Base-by-base conservation (phyloP, 1,140 invertebrate species). In the Himalopsyche phryganea region DNA sequence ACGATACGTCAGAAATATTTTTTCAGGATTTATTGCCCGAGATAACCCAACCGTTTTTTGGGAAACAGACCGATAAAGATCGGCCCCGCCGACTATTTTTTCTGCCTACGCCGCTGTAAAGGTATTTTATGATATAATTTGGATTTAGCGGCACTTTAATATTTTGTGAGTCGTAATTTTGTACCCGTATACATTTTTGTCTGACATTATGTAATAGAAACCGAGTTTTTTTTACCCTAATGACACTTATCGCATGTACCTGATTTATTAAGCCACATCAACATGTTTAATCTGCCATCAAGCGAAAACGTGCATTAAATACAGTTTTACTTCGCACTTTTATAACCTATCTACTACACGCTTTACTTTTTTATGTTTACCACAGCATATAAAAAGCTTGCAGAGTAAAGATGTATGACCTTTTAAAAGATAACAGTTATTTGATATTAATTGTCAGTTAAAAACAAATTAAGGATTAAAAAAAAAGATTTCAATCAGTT, bases 71-170 rank as follows among this genome's bases (percentile, higher is more conserved):
- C 50, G 60, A 62, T 62, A 62, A 58, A 51, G 50, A 62, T 62
- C 60, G 60, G 50, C 54, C 48, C 47, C 45, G 41, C 54, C 50
- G 52, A 57, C 60, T 50, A 51, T 50, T 60, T 61, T 54, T 61
- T 61, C 48, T 52, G 35, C 45, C 47, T 62, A 49, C 44, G 40
- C 45, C 32, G 49, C 49, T 52, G 19, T 53, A 48, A 55, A 61
- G 52, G 52, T 61, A 50, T 56, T 61, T 56, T 56, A 61, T 50
- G 59, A 56, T 46, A 46, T 56, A 61, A 61, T 55, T 61, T 50
- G 52, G 42, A 61, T 55, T 51, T 46, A 50, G 46, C 52, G 50
- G 33, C 44, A 48, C 45, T 55, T 33, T 54, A 13, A 46, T 46
- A 46, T 46, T 54, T 55, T 55, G 44, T 48, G 52, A 55, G 42